Evolutionary conservation across 2,797 vertebrate genomes (phyloP).

Genomic region (Nyctalus aviator): DNA sequence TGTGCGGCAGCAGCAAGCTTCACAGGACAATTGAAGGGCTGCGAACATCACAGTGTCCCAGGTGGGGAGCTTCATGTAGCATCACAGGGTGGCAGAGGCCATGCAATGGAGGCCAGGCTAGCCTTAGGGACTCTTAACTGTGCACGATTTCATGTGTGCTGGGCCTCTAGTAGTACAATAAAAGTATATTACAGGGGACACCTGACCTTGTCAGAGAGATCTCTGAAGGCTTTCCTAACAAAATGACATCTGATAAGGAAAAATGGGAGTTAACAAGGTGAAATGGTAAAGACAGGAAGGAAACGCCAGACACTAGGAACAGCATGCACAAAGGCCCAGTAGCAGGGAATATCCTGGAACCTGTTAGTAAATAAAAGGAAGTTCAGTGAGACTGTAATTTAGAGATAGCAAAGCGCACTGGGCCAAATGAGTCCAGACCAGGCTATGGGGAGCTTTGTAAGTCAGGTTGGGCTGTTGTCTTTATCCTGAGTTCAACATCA

Average conservation of each 20-base stretch:
- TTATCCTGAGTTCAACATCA: not conserved
- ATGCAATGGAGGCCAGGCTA: too few species aligned
- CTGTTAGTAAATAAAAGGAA: not conserved
- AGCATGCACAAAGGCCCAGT: not conserved
- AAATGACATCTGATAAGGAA: not conserved
- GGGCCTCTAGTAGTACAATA: not conserved
- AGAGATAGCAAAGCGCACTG: not conserved
- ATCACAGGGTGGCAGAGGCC: too few species aligned
- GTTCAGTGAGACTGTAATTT: not conserved
- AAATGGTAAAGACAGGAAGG: not conserved
- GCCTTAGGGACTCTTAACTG: too few species aligned
- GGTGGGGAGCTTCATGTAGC: too few species aligned
- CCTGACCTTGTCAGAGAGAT: not conserved
- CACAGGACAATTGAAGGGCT: fast-evolving
- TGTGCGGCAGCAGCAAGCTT: too few species aligned
- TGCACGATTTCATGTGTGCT: too few species aligned
- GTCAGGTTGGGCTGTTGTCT: not conserved
- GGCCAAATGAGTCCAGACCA: not conserved
- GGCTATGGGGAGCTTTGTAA: not conserved
- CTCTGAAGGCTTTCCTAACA: not conserved
- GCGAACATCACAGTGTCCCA: too few species aligned
- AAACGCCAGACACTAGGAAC: not conserved
- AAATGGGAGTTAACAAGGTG: not conserved
- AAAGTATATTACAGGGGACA: not conserved
- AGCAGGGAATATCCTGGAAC: not conserved